Conservation (phyloP, 2,888 invertebrate species). For the Copidosoma aretas region DNA sequence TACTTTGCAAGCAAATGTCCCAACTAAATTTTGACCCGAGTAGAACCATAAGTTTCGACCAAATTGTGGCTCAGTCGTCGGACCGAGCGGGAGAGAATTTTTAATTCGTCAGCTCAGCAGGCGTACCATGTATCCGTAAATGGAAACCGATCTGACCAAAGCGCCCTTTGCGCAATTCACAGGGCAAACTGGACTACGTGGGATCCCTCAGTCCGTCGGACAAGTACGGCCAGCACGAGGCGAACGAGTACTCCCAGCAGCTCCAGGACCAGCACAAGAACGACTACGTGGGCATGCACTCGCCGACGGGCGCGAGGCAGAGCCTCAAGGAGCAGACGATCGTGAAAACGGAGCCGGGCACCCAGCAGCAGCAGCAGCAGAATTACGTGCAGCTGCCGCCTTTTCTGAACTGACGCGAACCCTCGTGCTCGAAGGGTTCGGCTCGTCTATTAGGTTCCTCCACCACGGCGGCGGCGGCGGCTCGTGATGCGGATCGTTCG, state of each 20-base stretch:
- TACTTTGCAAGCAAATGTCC: too few relatives aligned
- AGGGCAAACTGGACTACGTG: constrained; percentile 54
- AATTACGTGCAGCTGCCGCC: constrained; percentile 75
- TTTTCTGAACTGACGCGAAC: constrained; percentile 73
- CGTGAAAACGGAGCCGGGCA: constrained; percentile 68
- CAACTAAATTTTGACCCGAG: too few relatives aligned
- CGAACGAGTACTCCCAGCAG: constrained; percentile 69
- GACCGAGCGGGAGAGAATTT: too few relatives aligned
- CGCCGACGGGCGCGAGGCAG: constrained; percentile 55
- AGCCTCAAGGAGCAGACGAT: constrained; percentile 62
- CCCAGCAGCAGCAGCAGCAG: constrained; percentile 62
- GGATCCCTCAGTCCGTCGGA: constrained; percentile 60
- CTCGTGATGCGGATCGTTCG: too few relatives aligned
- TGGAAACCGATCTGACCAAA: background rate
- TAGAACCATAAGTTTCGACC: too few relatives aligned
- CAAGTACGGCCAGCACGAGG: constrained; percentile 69
- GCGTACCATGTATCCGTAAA: too few relatives aligned
- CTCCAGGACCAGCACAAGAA: constrained; percentile 52
- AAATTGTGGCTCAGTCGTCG: too few relatives aligned
- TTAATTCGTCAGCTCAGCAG: too few relatives aligned
- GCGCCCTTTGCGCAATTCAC: background rate
- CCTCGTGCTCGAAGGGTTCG: constrained; percentile 48
- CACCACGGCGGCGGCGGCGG: background rate
- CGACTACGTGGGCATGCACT: constrained; percentile 56
- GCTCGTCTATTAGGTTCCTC: constrained; percentile 21